Base-by-base conservation (phyloP, 2,888 invertebrate genomes). In the Apamea sordens region DNA sequence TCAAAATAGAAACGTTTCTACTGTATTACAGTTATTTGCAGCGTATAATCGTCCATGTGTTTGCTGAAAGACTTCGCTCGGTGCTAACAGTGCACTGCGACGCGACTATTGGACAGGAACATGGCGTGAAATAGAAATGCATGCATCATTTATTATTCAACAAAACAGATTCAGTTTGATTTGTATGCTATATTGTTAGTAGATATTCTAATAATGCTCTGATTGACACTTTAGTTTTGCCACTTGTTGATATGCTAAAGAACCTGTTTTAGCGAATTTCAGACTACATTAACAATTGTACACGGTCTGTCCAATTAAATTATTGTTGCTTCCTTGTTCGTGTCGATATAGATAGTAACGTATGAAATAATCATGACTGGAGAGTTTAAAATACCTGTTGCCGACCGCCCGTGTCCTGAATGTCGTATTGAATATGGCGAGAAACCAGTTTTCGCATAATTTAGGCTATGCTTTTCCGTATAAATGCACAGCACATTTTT, bases 31-130 rank as follows among this genome's bases (percentile, higher is more conserved):
- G 32, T 76, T 79, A 71, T 77, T 84, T 69, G 32, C 65, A 11
- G 28, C 32, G 56, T 71, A 44, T 76, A 83, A 67, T 50, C n/a
- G 18, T 32, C 83, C 67, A 24, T 44, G 15, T 82, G 65, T 85
- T 82, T 85, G 56, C 68, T 65, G 65, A 77, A 85, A 78, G 70
- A 73, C 67, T 85, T 79, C 68, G 53, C 85, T 63, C n/a, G 15
- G 59, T 68, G 74, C 79, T 82, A 82, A 78, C 77, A 65, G 59
- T 65, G 65, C 72, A 73, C 13, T 50, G 41, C 36, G 67, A 65
- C 75, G 68, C 73, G 47, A 59, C 11, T 44, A 69, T 41, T 82
- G 63, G 65, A 69, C 82, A 77, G 74, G 18, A 61, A 75, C 44
- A 71, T 73, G 72, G 68, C 75, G 47, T 79, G 64, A 61, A 77